Percentiles rank a stretch among this genome's conserved stretches.
Evolutionary conservation across 2,888 invertebrate genomes (phyloP).

Genomic region (Tetragonisca angustula): DNA sequence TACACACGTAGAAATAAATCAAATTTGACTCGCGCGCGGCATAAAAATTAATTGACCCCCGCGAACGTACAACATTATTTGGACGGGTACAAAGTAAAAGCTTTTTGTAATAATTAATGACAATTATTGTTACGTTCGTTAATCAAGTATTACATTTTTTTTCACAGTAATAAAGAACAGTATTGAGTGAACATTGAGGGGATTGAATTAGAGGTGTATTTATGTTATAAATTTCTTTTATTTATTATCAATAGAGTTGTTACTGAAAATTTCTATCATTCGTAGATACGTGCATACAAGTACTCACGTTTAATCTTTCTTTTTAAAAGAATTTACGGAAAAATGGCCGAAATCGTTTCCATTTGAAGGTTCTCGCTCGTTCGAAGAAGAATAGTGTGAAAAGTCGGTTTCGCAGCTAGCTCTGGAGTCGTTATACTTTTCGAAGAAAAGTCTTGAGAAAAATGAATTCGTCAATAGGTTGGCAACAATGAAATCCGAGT

Average conservation of each 20-base stretch:
- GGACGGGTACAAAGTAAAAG: neutral
- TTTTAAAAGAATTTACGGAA: too few species aligned
- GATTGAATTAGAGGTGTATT: too few species aligned
- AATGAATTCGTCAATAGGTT: slow-evolving; percentile 57
- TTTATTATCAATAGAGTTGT: too few species aligned
- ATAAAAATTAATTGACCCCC: neutral
- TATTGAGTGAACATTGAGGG: too few species aligned
- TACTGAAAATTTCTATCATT: too few species aligned
- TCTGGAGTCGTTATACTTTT: slow-evolving; percentile 10
- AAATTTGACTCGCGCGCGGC: neutral
- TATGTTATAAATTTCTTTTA: too few species aligned
- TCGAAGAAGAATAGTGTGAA: neutral
- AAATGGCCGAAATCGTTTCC: neutral
- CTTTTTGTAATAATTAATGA: neutral
- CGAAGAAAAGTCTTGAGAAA: slow-evolving; percentile 45
- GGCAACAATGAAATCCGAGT: slow-evolving; percentile 56
- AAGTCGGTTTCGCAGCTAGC: neutral
- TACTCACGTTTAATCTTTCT: too few species aligned
- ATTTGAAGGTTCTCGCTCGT: neutral
- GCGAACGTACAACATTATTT: neutral
- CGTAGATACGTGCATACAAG: too few species aligned
- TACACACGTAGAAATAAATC: neutral
- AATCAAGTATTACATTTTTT: neutral
- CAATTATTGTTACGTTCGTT: neutral
- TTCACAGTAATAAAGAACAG: neutral